phyloP scores from a whole-genome alignment of 2,113 vertebrate genomes.

The Tringa solitaria region DNA sequence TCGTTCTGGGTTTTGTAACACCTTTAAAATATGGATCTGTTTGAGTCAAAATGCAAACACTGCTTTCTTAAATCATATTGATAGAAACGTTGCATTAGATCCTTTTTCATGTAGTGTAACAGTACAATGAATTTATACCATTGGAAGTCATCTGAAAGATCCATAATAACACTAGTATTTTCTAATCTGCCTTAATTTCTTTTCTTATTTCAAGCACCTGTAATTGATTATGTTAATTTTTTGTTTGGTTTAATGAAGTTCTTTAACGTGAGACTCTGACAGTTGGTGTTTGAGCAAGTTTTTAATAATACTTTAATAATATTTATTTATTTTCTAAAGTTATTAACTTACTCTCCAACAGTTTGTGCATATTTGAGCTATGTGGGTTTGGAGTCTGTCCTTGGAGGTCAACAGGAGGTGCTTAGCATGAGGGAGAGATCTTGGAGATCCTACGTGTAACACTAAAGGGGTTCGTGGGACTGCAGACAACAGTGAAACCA shows the following conservation, averaged over 20 bases:
- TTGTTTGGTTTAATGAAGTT: background rate
- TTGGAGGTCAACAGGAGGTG: background rate
- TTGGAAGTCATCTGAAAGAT: background rate
- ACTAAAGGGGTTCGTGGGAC: background rate
- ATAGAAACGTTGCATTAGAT: background rate
- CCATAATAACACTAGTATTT: background rate
- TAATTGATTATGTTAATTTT: background rate
- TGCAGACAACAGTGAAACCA: background rate
- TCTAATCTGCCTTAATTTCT: background rate
- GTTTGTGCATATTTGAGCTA: background rate
- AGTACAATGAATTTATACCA: background rate
- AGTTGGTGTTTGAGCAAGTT: background rate
- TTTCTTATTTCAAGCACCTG: background rate
- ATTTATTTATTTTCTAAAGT: background rate
- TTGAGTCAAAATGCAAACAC: background rate
- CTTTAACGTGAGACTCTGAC: background rate
- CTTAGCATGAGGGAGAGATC: background rate
- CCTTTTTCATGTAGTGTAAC: background rate
- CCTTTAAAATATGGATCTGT: background rate
- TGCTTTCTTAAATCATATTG: background rate
- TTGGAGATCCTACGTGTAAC: background rate
- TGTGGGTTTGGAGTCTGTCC: background rate
- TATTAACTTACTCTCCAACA: background rate
- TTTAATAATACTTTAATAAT: background rate
- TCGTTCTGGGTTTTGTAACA: background rate